Base-by-base conservation (phyloP, 2,797 vertebrate genomes). In the Tapera naevia region DNA sequence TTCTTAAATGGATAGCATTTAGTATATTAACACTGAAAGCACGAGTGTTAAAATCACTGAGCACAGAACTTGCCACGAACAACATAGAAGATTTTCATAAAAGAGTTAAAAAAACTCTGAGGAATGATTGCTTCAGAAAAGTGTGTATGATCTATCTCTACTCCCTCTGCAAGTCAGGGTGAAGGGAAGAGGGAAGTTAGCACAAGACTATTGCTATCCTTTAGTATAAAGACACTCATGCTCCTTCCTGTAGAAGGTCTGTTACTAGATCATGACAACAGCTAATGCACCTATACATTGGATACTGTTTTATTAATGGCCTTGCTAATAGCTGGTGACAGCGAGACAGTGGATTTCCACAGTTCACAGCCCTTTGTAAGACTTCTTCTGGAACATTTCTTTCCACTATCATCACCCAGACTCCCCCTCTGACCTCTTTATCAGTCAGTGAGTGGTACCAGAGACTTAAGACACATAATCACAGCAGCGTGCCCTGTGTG, bases 391-490 rank as follows among this genome's bases (percentile, higher is more conserved):
- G 93, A 96, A 95, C 24, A 93, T 95, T 96, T 97, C 96, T 96
- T 80, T 96, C 61, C 81, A 90, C 93, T 96, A 96, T 97, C 96
- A 96, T 88, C 96, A 97, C 92, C 71, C 81, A 86, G 92, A 56
- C 89, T 94, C 88, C 92, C 94, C 89, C 46, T 96, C 83, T 97
- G 96, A 97, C 97, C 97, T 92, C 76, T 95, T 97, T 97, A 97
- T 97, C 96, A 89, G 92, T 71, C 95, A 96, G 92, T 96, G 96
- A 97, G 96, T 97, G 96, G 96, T 97, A 97, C 96, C 80, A 90
- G 95, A 96, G 91, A 83, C 58, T 96, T 95, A 94, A 95, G 86
- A 76, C 86, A 84, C 22, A 94, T 78, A 95, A 94, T 81, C 84
- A 73, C 35, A 73, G 67, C 87, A 79, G 48, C 58, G 61, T 91